Evolutionary conservation across 2,113 vertebrate species (phyloP).

Genomic region (Pteropus alecto): DNA sequence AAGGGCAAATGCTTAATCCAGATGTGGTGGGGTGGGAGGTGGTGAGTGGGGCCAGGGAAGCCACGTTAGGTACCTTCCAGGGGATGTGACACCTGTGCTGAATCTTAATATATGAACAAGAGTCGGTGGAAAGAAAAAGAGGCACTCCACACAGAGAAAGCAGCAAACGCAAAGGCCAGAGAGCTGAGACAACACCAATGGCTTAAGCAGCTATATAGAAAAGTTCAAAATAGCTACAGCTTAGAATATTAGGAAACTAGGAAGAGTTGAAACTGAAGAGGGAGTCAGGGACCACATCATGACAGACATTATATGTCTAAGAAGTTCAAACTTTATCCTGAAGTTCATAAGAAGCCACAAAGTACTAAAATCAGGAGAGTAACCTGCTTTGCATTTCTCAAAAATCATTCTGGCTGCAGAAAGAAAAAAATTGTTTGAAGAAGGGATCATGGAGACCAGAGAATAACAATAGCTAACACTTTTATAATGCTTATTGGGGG

Average conservation of each 20-base stretch:
- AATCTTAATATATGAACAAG: not conserved
- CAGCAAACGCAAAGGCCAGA: not conserved
- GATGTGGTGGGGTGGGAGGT: accelerated
- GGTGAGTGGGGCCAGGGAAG: not conserved
- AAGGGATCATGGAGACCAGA: not conserved
- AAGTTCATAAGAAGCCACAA: not conserved
- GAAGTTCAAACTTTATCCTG: not conserved
- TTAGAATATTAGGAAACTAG: not conserved
- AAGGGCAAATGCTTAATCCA: not conserved
- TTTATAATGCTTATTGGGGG: not conserved
- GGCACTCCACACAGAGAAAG: not conserved
- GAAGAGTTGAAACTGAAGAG: not conserved
- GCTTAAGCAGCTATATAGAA: not conserved
- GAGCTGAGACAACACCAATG: not conserved
- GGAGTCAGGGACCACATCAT: not conserved
- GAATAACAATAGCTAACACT: not conserved
- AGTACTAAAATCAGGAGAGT: not conserved
- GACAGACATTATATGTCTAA: not conserved
- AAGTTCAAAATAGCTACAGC: not conserved
- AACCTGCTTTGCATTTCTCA: not conserved
- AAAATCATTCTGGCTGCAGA: constrained; percentile 10
- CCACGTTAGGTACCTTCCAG: too few species aligned
- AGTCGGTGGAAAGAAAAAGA: not conserved
- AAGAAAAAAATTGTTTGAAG: not conserved
- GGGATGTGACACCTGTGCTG: not conserved